These are phyloP conservation scores for Eudyptes chrysolophus DNA, from an alignment of 2,113 vertebrate genomes.

Conservation along the genomic window DNA sequence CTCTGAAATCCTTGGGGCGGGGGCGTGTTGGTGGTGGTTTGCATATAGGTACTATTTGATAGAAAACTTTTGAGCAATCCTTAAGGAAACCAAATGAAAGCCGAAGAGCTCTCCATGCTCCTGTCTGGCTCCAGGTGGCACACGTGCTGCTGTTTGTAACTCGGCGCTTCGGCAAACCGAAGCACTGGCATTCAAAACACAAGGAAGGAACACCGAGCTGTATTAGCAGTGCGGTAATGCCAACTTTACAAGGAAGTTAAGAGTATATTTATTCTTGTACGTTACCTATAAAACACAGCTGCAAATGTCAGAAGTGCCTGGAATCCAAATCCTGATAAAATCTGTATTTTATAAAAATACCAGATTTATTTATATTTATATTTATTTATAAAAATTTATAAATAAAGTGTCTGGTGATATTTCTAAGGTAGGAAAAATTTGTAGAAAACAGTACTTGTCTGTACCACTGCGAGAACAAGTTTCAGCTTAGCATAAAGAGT, in stretches of 20 bases:
- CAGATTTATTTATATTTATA: too few species aligned
- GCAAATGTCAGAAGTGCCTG: not conserved
- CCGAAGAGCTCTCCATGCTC: not conserved
- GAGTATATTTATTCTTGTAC: not conserved
- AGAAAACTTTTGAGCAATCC: not conserved
- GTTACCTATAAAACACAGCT: not conserved
- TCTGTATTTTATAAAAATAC: not conserved
- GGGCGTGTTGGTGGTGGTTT: not conserved
- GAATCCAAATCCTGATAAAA: not conserved
- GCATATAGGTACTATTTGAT: not conserved
- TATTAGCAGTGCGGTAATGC: not conserved
- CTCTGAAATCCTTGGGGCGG: not conserved
- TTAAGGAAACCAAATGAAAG: not conserved
- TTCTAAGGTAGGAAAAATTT: not conserved
- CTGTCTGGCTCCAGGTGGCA: slow-evolving; percentile 9
- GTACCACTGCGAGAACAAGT: not conserved
- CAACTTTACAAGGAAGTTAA: not conserved
- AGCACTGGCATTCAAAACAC: not conserved
- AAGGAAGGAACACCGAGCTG: accelerated
- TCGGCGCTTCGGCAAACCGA: accelerated
- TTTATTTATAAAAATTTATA: too few species aligned
- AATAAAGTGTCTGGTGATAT: not conserved
- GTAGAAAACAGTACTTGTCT: not conserved
- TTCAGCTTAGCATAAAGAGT: not conserved
- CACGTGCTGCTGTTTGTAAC: not conserved